Evolutionary conservation across 2,888 invertebrate species (phyloP), one percentile per base, ranked within the genome.

Genomic region (Steinernema hermaphroditum): DNA sequence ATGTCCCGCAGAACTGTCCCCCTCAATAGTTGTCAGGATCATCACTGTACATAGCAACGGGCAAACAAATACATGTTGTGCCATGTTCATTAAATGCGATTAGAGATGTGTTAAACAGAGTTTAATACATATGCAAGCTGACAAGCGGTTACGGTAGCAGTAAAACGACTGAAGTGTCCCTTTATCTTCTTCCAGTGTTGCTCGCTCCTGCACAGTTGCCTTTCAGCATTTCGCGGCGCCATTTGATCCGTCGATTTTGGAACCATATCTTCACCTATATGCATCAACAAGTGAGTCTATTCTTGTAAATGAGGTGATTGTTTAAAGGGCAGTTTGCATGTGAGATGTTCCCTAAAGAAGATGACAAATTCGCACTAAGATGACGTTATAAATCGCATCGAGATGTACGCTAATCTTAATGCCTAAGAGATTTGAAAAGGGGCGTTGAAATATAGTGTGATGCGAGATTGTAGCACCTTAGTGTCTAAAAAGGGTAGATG

Each of bases 161-260:
- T n/a, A n/a, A n/a, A n/a, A n/a, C 22, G 46, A 46, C 22, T 4
- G 22, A 46, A 46, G 46, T 6, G 16, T 46, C 46, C 46, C 6
- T 6, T 19, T 37, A 37, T 37, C 37, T 37, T 37, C 37, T 37
- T 16, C 46, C 46, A n/a, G 46, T n/a, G 22, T 46, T 46, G 8
- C 46, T 4, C 46, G n/a, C 6, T 16, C 16, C 46, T 19, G 6
- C 46, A 19, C 54, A 4, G 12, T 54, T 54, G 19, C 27, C 54
- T 27, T 54, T 54, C 54, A 54, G 27, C 54, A 54, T 54, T 27
- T 54, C 54, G 14, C 54, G 54, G 6, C 54, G 54, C 54, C 54
- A 54, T 54, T 54, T 54, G 19, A 54, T 54, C 27, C 54, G 54
- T 27, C 54, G 54, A 24, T 54, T 54, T 27, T 54, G 54, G 27